phyloP scores from a whole-genome alignment of 2,113 vertebrate species.

The Calypte anna region DNA sequence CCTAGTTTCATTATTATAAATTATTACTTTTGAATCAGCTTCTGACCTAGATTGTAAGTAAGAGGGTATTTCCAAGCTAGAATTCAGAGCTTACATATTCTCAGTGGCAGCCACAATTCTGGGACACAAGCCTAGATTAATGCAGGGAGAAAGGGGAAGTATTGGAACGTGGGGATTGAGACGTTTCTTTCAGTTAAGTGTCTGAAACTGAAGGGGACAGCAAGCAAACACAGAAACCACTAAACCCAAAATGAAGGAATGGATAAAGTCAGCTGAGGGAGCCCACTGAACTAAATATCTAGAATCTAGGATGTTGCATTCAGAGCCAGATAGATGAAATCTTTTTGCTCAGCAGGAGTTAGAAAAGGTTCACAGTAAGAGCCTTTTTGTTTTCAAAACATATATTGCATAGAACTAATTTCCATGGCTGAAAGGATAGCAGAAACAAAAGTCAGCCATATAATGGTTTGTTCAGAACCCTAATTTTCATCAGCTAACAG shows the following conservation, averaged over 20 bases:
- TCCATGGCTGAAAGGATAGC: background rate
- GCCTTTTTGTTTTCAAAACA: background rate
- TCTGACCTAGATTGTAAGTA: conserved; percentile 64
- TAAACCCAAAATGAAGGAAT: background rate
- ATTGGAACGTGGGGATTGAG: background rate
- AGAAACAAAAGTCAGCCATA: background rate
- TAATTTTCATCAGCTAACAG: background rate
- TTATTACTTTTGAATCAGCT: conserved; percentile 54
- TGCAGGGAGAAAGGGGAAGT: background rate
- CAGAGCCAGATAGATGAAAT: background rate
- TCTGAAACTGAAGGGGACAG: background rate
- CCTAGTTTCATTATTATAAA: conserved; percentile 69
- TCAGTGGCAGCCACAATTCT: conserved; percentile 30
- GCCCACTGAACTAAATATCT: background rate
- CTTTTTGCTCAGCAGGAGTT: background rate
- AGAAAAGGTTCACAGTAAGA: background rate
- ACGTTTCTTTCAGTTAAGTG: background rate
- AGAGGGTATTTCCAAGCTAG: background rate
- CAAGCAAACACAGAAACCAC: background rate
- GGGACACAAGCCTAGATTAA: background rate
- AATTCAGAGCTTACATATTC: conserved; percentile 13
- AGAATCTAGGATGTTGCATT: background rate
- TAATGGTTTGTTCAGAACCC: background rate
- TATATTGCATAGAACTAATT: background rate
- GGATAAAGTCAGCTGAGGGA: background rate